phyloP scores from a whole-genome alignment of 2,113 vertebrate genomes.

The Petrocephalus zakoni region DNA sequence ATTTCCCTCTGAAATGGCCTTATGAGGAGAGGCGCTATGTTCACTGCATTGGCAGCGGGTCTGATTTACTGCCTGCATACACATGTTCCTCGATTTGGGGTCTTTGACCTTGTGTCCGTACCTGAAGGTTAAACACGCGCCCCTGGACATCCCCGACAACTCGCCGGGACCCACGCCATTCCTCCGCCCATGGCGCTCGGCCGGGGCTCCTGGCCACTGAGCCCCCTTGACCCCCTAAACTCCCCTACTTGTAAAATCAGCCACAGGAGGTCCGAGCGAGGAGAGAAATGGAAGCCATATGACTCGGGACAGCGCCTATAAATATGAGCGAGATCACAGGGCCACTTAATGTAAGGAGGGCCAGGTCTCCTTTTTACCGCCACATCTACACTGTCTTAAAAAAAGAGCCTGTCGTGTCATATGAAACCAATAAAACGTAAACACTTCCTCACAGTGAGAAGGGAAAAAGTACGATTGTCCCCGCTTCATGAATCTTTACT shows the following conservation, averaged over 20 bases:
- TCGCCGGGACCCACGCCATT: neutral
- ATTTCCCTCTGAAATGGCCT: neutral
- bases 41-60: neutral
- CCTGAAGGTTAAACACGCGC: constrained; percentile 10
- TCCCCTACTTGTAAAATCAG: constrained; percentile 65
- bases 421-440: constrained; percentile 70
- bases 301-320: constrained; percentile 70
- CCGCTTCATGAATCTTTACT: neutral
- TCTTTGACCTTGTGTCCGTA: neutral
- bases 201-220: constrained; percentile 38
- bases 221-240: constrained; percentile 56
- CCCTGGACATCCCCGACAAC: neutral
- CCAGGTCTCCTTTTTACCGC: constrained; percentile 65
- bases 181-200: neutral
- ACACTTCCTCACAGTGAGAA: constrained; percentile 57
- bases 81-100: neutral
- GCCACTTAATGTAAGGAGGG: constrained; percentile 60
- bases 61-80: neutral
- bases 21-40: neutral
- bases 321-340: constrained; percentile 71
- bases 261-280: constrained; percentile 62
- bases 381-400: constrained; percentile 69
- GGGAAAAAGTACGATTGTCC: constrained; percentile 28
- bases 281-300: constrained; percentile 73
- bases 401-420: constrained; percentile 64